Evolutionary conservation across 2,113 vertebrate species (phyloP).

Genomic region (Eubucco bourcierii): DNA sequence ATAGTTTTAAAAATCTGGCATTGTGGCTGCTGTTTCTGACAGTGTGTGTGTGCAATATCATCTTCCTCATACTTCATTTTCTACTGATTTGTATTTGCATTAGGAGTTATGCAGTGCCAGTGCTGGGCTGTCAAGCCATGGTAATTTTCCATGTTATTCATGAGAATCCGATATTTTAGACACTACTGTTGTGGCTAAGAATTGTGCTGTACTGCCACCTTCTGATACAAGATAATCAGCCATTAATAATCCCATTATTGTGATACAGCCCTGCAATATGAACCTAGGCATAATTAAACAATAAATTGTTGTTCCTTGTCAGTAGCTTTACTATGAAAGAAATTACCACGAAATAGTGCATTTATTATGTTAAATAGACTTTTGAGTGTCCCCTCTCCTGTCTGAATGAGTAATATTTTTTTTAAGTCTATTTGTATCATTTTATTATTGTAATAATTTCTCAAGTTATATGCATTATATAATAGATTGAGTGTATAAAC

Average conservation of each 20-base stretch:
- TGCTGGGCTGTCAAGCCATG: background rate
- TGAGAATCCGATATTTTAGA: background rate
- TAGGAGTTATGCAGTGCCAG: background rate
- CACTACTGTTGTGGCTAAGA: background rate
- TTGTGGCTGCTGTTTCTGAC: background rate
- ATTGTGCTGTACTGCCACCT: conserved; percentile 64
- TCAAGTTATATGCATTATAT: background rate
- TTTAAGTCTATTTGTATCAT: background rate
- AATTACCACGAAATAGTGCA: background rate
- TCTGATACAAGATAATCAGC: conserved; percentile 34
- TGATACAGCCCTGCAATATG: background rate
- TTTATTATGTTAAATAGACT: background rate
- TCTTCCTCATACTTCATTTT: background rate
- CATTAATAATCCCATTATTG: conserved; percentile 14
- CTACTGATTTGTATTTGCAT: background rate
- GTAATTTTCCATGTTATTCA: background rate
- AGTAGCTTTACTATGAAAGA: background rate
- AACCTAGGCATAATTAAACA: background rate
- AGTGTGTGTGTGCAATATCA: fast-evolving
- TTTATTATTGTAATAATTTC: background rate
- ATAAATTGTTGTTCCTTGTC: background rate
- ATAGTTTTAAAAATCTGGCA: background rate
- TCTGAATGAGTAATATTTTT: background rate
- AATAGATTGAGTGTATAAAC: background rate
- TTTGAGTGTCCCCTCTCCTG: background rate